Base-by-base conservation (phyloP, 37 sponge, comb jelly and placozoan species). In the Geodia barretti region DNA sequence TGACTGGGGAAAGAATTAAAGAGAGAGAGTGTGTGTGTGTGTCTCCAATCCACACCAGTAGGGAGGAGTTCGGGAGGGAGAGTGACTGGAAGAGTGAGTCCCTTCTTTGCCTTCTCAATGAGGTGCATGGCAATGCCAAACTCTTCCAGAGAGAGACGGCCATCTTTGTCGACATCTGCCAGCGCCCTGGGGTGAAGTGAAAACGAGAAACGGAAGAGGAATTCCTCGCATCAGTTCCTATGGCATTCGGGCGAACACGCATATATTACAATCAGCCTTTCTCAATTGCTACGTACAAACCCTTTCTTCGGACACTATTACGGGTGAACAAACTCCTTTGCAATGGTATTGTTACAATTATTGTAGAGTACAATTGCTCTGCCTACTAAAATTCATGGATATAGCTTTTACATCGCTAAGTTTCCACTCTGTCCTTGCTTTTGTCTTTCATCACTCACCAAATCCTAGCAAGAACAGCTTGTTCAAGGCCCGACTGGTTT, bases 81-180 rank as follows among this genome's bases (percentile, higher is more conserved):
- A 19, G 84, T 83, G 41, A 60, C 25, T 4, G 92, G 92, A 0
- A 86, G 79, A 7, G 80, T 32, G 23, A 79, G 63, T 3, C 92
- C 92, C 30, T 76, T 25, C 79, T 83, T 83, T 11, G 79, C 87
- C 67, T 62, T 79, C 63, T 82, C 87, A 54, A 82, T 23, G 14
- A 94, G 81, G 73, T 91, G 92, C 81, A 87, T 76, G 32, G 94
- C 94, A 25, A 94, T 83, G 59, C 58, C 40, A 75, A 91, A 94
- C 78, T 94, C 94, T 1, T 83, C 83, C 4, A 31, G 1, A n/a
- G 81, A 47, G 1, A 94, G 78, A 23, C 75, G 79, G 33, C 94
- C 94, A 75, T 94, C 94, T 69, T 87, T 86, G 73, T 94, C 92
- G 20, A 83, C 40, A 70, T 94, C 94, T 25, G 92, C 64, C 42